These are phyloP conservation scores for Hoplostethus atlanticus DNA, from an alignment of 2,797 vertebrate species.

Conservation along the genomic window DNA sequence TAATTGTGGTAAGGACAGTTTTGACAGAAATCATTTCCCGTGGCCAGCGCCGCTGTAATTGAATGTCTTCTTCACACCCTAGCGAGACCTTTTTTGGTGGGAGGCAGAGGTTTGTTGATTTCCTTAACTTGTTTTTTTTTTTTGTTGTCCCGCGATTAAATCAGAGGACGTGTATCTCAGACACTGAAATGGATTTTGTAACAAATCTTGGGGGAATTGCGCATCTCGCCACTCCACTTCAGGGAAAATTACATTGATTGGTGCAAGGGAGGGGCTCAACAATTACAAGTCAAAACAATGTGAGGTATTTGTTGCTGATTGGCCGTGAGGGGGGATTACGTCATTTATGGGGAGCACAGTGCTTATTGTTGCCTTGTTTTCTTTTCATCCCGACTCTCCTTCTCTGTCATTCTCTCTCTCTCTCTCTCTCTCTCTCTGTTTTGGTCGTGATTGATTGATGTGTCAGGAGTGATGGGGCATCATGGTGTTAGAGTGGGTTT, in stretches of 20 bases:
- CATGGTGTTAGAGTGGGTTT: conserved; percentile 87
- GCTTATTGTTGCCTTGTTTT: conserved; percentile 14
- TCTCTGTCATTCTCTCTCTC: conserved; percentile 26
- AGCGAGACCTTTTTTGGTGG: conserved; percentile 89
- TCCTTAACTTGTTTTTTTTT: conserved; percentile 48
- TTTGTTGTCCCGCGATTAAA: conserved; percentile 5
- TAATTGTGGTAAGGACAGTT: conserved; percentile 98
- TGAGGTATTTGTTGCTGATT: conserved; percentile 35
- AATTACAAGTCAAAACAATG: conserved; percentile 31
- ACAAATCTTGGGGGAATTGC: not conserved
- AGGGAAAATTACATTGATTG: not conserved
- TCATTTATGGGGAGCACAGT: conserved; percentile 8
- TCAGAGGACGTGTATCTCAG: not conserved
- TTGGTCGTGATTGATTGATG: conserved; percentile 92
- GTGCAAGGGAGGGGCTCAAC: conserved; percentile 13
- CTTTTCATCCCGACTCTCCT: conserved; percentile 20
- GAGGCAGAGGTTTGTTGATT: conserved; percentile 76
- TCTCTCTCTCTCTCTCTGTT: conserved; percentile 57
- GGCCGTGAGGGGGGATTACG: conserved; percentile 1
- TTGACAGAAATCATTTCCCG: conserved; percentile 99
- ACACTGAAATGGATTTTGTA: conserved; percentile 1
- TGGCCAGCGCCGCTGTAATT: conserved; percentile 96
- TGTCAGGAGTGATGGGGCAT: conserved; percentile 94
- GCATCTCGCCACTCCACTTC: conserved; percentile 1
- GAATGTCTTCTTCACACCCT: conserved; percentile 95